Percentiles rank a stretch among this genome's conserved stretches.
phyloP scores from a whole-genome alignment of 30 jellyfish, hydroid and myxozoan species.

The Aurelia coerulea region DNA sequence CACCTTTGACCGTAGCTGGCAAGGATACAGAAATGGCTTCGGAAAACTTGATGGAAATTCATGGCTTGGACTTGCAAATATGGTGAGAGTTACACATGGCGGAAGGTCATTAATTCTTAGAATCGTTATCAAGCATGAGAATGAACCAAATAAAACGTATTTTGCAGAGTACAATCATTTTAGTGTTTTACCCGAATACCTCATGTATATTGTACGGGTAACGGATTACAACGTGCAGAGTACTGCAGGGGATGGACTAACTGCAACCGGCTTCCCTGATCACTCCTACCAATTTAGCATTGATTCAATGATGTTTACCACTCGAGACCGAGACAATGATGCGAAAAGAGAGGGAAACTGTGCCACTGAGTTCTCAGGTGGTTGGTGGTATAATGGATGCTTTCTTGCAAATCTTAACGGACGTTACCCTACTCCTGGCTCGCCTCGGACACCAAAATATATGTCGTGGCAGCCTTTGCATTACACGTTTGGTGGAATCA shows the following conservation, averaged over 20 bases:
- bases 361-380: no score
- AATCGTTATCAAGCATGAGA: no score
- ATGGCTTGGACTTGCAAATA: slow-evolving; percentile 34
- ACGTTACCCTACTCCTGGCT: no score
- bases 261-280: neutral
- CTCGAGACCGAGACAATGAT: neutral
- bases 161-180: no score
- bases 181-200: no score
- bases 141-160: no score
- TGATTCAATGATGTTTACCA: neutral
- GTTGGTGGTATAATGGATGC: no score
- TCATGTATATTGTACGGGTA: no score
- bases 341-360: neutral
- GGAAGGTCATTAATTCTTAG: no score
- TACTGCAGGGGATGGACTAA: no score
- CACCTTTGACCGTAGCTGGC: slow-evolving; percentile 26
- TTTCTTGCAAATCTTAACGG: no score
- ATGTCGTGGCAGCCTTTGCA: neutral
- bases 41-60: slow-evolving; percentile 25
- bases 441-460: neutral
- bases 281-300: neutral
- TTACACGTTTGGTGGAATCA: neutral
- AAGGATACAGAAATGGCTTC: slow-evolving; percentile 20
- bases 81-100: neutral
- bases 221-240: no score